Percentiles rank a stretch among this genome's conserved stretches.
Evolutionary conservation across 2,797 vertebrate genomes (phyloP).

Genomic region (Ctenopoma kingsleyae): DNA sequence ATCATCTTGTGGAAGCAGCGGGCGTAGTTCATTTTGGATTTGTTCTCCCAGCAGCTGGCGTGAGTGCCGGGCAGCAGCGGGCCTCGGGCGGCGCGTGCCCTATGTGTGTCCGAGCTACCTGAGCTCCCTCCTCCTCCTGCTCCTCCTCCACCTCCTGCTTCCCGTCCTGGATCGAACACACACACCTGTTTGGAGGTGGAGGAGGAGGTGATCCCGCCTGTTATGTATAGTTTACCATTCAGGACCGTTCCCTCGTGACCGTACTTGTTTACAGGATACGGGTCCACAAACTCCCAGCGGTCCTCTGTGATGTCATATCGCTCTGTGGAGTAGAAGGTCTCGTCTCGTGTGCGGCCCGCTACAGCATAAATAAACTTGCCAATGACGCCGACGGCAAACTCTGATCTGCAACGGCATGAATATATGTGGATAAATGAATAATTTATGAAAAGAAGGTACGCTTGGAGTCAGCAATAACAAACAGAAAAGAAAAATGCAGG

Average conservation of each 20-base stretch:
- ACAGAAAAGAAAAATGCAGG: not conserved
- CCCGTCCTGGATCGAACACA: slow-evolving; percentile 96
- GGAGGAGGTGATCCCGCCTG: slow-evolving; percentile 98
- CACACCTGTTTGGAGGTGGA: slow-evolving; percentile 99
- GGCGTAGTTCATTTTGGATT: slow-evolving; percentile 99
- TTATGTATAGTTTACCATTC: slow-evolving; percentile 95
- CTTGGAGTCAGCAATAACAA: not conserved
- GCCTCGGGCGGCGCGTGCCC: slow-evolving; percentile 88
- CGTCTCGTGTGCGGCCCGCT: slow-evolving; percentile 96
- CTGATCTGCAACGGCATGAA: slow-evolving; percentile 85
- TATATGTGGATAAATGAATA: not conserved
- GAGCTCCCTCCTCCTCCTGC: slow-evolving; percentile 75
- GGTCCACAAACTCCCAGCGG: slow-evolving; percentile 98
- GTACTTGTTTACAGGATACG: slow-evolving; percentile 98
- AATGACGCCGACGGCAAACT: slow-evolving; percentile 98
- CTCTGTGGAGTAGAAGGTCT: slow-evolving; percentile 98
- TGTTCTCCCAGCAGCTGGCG: slow-evolving; percentile 98
- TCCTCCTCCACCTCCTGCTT: slow-evolving; percentile 84
- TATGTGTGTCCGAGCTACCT: slow-evolving; percentile 83
- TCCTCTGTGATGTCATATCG: slow-evolving; percentile 97
- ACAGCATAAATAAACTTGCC: slow-evolving; percentile 97
- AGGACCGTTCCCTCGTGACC: slow-evolving; percentile 98
- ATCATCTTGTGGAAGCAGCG: slow-evolving; percentile 99
- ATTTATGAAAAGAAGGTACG: not conserved
- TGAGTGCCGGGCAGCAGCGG: slow-evolving; percentile 86